Evolutionary conservation across 35 echinoderm and acorn worm species (phyloP).

Genomic region (Chiridota heheva): DNA sequence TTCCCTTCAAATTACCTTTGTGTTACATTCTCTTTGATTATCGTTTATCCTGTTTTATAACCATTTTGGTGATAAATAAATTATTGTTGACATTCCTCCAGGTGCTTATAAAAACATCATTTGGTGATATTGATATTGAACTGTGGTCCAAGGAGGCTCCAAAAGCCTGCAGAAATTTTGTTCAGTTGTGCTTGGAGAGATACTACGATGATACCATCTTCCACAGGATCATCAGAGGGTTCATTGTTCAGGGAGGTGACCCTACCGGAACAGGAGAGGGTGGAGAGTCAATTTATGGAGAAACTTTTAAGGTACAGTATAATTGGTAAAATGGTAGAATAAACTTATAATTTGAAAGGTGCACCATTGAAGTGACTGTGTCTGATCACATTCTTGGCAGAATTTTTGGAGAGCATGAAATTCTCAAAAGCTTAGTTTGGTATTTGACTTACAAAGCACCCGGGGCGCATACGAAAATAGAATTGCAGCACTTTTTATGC

Average conservation of each 20-base stretch:
- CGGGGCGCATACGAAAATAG: no score
- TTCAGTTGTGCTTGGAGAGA: constrained; percentile 91
- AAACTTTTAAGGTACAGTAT: constrained; percentile 81
- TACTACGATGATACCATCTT: constrained; percentile 96
- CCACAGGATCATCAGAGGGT: constrained; percentile 85
- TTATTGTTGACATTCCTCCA: constrained; percentile 23
- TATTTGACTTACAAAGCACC: no score
- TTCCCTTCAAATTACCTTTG: neutral
- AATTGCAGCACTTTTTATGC: no score
- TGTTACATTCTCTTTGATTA: neutral
- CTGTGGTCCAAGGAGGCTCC: constrained; percentile 97
- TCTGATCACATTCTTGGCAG: no score
- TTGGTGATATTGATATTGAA: constrained; percentile 94
- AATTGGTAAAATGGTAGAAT: no score
- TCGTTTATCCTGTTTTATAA: neutral
- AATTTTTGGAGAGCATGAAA: no score
- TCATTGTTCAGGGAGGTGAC: constrained; percentile 93
- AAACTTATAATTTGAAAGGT: no score
- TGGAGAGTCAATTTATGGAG: constrained; percentile 89
- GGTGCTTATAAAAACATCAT: constrained; percentile 81
- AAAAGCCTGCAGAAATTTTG: constrained; percentile 95
- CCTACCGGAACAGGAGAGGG: constrained; percentile 95
- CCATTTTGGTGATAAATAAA: neutral
- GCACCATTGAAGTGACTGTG: no score
- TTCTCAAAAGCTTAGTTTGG: no score